Evolutionary conservation across 2,113 vertebrate species (phyloP).

Genomic region (Poeciliopsis prolifica): DNA sequence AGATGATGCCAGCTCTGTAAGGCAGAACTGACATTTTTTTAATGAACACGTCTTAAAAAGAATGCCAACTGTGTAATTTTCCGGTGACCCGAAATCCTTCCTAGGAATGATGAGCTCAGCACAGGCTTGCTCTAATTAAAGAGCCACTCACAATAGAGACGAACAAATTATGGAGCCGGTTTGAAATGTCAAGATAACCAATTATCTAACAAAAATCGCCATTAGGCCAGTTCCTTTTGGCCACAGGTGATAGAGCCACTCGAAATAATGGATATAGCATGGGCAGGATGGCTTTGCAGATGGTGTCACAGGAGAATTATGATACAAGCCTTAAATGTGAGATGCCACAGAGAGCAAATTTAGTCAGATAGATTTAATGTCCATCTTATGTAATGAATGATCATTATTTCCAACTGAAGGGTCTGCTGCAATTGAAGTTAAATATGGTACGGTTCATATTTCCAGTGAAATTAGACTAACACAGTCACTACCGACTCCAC

Average conservation of each 20-base stretch:
- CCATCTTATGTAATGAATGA: conserved; percentile 36
- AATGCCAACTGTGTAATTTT: conserved; percentile 72
- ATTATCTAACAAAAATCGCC: conserved; percentile 81
- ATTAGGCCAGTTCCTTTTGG: conserved; percentile 69
- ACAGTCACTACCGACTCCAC: too few relatives aligned
- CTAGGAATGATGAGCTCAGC: conserved; percentile 69
- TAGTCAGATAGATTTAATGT: conserved; percentile 40
- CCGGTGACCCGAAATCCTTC: conserved; percentile 59
- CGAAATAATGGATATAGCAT: conserved; percentile 63
- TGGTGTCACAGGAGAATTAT: conserved; percentile 43
- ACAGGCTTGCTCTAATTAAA: conserved; percentile 74
- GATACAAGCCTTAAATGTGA: conserved; percentile 60
- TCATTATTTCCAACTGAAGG: conserved; percentile 26
- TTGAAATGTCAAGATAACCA: conserved; percentile 84
- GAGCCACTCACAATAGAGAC: conserved; percentile 67
- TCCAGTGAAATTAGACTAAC: conserved; percentile 1
- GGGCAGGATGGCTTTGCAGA: conserved; percentile 53
- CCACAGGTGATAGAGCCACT: conserved; percentile 73
- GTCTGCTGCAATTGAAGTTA: conserved; percentile 17
- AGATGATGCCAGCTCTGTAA: conserved; percentile 31
- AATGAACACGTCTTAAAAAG: conserved; percentile 64
- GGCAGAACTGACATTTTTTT: conserved; percentile 51
- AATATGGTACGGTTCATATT: conserved; percentile 16
- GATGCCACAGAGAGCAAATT: conserved; percentile 37
- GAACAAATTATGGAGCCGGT: conserved; percentile 78